Percentiles rank a stretch among this genome's conserved stretches.
These are phyloP conservation scores for Neodiprion pinetum DNA, from an alignment of 1,140 invertebrate genomes.

Conservation along the genomic window DNA sequence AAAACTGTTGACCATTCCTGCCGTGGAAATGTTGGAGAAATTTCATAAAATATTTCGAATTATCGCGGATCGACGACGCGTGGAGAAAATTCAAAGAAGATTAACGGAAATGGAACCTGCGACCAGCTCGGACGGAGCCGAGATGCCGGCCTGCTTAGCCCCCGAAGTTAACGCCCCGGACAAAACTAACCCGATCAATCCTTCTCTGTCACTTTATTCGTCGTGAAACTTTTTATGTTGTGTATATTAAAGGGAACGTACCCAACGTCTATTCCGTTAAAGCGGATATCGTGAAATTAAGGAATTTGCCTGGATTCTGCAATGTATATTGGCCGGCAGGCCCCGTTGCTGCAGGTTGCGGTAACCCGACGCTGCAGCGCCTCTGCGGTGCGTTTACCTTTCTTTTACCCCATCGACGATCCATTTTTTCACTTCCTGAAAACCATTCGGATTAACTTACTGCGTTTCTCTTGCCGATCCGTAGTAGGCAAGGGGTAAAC, in stretches of 20 bases:
- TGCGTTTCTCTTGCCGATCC: too few species aligned
- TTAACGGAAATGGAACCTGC: too few species aligned
- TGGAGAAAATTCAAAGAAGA: too few species aligned
- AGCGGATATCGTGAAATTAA: conserved; percentile 55
- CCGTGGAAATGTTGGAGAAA: background rate
- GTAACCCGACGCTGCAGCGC: conserved; percentile 14
- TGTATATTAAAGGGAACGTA: conserved; percentile 59
- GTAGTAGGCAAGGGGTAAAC: too few species aligned
- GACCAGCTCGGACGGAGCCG: background rate
- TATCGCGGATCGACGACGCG: too few species aligned
- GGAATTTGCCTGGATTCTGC: conserved; percentile 13
- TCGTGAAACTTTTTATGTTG: conserved; percentile 60
- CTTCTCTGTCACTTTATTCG: conserved; percentile 53
- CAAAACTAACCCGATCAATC: conserved; percentile 2
- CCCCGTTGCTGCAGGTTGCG: conserved; percentile 18
- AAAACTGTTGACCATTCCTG: background rate
- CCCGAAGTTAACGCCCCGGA: conserved; percentile 4
- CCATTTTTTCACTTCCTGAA: too few species aligned
- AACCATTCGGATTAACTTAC: too few species aligned
- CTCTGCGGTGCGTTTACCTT: conserved; percentile 20
- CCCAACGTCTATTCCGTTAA: conserved; percentile 49
- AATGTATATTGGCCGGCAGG: background rate
- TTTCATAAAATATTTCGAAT: background rate
- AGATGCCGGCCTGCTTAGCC: background rate
- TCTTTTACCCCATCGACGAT: too few species aligned